A percentile compares a stretch with the other conserved stretches of the same genome.
Conservation (phyloP, 2,113 vertebrate genomes). For the Pongo pygmaeus region DNA sequence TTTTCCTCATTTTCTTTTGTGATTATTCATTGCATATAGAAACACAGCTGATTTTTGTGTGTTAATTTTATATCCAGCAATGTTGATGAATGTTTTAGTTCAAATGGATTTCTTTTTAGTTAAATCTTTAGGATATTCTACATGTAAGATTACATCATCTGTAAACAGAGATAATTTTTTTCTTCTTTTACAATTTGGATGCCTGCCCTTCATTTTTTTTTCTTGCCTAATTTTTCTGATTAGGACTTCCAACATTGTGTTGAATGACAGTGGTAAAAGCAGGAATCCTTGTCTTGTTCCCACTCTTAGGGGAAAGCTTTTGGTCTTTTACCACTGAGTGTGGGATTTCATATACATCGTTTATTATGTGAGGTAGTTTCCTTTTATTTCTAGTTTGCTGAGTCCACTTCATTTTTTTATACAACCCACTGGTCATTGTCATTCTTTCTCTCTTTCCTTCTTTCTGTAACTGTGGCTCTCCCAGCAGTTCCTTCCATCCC, state of each 20-base stretch:
- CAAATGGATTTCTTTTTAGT: neutral
- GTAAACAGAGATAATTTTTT: neutral
- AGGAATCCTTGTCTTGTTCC: neutral
- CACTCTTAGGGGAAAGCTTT: neutral
- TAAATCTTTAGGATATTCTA: neutral
- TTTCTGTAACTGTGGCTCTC: neutral
- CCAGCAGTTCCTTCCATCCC: neutral
- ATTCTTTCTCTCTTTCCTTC: neutral
- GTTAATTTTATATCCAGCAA: neutral
- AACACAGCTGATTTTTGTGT: neutral
- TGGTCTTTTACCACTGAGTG: neutral
- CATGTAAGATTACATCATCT: neutral
- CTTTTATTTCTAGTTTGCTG: neutral
- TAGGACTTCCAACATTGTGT: neutral
- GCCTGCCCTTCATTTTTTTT: neutral
- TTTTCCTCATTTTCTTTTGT: neutral
- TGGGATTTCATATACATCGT: neutral
- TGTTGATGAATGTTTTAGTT: constrained; percentile 12
- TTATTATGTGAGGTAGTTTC: neutral
- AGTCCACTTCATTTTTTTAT: neutral
- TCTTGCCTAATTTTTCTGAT: neutral
- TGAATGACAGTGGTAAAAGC: neutral
- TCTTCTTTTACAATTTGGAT: neutral
- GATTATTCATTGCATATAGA: neutral
- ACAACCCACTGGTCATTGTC: neutral